Evolutionary conservation across 2,888 invertebrate species (phyloP).

Genomic region (Caenorhabditis sp.): DNA sequence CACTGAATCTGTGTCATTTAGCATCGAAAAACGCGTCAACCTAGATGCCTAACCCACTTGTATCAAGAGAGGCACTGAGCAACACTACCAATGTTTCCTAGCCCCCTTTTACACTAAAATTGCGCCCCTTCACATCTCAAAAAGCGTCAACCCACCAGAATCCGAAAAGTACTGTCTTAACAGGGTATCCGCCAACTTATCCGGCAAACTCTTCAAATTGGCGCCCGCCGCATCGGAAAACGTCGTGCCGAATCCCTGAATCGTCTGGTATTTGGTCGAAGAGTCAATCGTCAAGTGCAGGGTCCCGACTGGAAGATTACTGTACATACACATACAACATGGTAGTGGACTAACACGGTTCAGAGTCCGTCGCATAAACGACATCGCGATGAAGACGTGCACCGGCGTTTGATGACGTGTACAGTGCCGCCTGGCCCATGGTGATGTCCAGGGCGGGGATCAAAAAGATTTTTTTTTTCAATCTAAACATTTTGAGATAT

Average conservation of each 20-base stretch:
- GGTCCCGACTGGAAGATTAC: constrained; percentile 35
- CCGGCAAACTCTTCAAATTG: constrained; percentile 41
- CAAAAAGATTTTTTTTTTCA: neutral
- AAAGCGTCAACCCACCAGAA: constrained; percentile 9
- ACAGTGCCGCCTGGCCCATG: constrained; percentile 63
- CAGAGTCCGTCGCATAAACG: constrained; percentile 44
- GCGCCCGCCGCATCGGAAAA: constrained; percentile 42
- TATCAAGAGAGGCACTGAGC: too few relatives aligned
- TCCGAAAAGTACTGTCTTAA: constrained; percentile 41
- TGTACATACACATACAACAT: too few relatives aligned
- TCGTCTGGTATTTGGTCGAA: constrained; percentile 32
- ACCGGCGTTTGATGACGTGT: constrained; percentile 59
- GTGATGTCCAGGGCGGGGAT: constrained; percentile 42
- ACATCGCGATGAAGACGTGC: constrained; percentile 58
- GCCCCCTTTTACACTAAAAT: neutral
- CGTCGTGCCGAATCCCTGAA: constrained; percentile 37
- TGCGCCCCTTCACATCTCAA: neutral
- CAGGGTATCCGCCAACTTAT: constrained; percentile 28
- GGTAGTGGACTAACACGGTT: constrained; percentile 39
- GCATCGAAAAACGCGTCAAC: too few relatives aligned
- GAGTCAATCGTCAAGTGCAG: constrained; percentile 40
- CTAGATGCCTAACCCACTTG: too few relatives aligned
- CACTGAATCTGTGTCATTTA: too few relatives aligned
- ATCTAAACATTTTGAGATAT: too few relatives aligned
- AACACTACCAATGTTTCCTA: too few relatives aligned